Evolutionary conservation across 2,888 invertebrate species (phyloP).

Genomic region (Dendrolimus pini): DNA sequence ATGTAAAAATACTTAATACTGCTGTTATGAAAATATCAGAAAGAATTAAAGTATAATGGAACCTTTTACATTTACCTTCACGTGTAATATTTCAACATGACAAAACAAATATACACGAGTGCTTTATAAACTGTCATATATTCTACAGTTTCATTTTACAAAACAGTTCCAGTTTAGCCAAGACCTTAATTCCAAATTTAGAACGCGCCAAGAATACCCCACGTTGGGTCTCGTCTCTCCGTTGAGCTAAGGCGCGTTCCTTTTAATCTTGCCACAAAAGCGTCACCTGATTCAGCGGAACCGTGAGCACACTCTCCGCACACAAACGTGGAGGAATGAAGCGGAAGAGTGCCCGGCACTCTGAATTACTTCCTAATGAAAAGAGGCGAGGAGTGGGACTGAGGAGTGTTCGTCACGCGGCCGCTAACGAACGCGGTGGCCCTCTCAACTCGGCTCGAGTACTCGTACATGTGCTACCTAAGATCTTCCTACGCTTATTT

Average conservation of each 20-base stretch:
- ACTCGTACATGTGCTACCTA: constrained; percentile 34
- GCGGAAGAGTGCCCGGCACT: constrained; percentile 69
- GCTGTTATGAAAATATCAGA: too few relatives aligned
- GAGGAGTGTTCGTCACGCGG: constrained; percentile 60
- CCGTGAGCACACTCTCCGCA: constrained; percentile 58
- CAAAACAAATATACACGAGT: too few relatives aligned
- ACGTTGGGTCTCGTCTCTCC: constrained; percentile 26
- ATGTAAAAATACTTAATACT: too few relatives aligned
- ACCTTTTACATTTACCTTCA: too few relatives aligned
- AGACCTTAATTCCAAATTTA: constrained; percentile 63
- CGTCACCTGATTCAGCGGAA: constrained; percentile 69
- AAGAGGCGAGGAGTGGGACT: constrained; percentile 65
- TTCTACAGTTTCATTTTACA: neutral
- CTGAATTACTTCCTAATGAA: constrained; percentile 77
- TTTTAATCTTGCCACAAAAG: constrained; percentile 76
- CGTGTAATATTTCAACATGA: too few relatives aligned
- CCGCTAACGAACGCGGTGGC: constrained; percentile 69
- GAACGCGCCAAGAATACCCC: constrained; percentile 41
- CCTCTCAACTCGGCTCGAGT: constrained; percentile 52
- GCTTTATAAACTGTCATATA: too few relatives aligned
- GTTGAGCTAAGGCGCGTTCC: constrained; percentile 62
- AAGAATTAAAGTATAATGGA: too few relatives aligned
- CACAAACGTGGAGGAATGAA: constrained; percentile 71
- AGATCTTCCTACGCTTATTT: constrained; percentile 36
- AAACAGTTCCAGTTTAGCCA: constrained; percentile 27